Base-by-base conservation (phyloP, 2,113 vertebrate genomes). In the Leptobrachium ailaonicum region DNA sequence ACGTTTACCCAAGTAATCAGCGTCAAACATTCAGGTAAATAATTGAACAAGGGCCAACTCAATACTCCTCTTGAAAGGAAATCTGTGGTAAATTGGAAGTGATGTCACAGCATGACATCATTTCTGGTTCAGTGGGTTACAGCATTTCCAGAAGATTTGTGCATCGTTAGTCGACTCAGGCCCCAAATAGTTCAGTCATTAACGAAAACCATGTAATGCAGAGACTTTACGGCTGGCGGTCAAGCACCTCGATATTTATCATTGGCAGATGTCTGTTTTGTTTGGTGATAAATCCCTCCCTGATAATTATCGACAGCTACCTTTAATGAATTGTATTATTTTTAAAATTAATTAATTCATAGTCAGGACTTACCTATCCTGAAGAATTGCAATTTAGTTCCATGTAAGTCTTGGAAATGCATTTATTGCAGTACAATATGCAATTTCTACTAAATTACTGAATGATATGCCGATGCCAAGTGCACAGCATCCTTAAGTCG, bases 401-500 rank as follows among this genome's bases (percentile, higher is more conserved):
- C n/a, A 63, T 41, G 40, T 42, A 45, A 20, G 47, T 12, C 41
- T 76, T 54, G 64, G 74, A 47, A 50, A 40, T 62, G 14, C 43
- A 63, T 67, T 78, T 54, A 41, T 53, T 62, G 56, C 42, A 20
- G 41, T 6, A 78, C 62, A 43, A 32, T 77, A 58, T 41, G 9
- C 14, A 14, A 20, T 62, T 63, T 62, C 41, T 45, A 14, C 14
- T 85, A 80, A 83, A 82, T 83, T 83, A 83, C 85, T 85, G 85
- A 75, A 83, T 47, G 80, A 47, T 83, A 87, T 81, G 82, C 42
- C 14, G 85, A 87, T 84, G 85, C 84, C 83, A 82, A 84, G 0
- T 82, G 83, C 81, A 77, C 68, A 77, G 72, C 78, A 85, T 44
- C 70, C 12, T 41, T 71, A 67, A 47, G 68, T 41, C 73, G 75